Base-by-base conservation (phyloP, 1,140 invertebrate genomes). In the Camponotus pennsylvanicus region DNA sequence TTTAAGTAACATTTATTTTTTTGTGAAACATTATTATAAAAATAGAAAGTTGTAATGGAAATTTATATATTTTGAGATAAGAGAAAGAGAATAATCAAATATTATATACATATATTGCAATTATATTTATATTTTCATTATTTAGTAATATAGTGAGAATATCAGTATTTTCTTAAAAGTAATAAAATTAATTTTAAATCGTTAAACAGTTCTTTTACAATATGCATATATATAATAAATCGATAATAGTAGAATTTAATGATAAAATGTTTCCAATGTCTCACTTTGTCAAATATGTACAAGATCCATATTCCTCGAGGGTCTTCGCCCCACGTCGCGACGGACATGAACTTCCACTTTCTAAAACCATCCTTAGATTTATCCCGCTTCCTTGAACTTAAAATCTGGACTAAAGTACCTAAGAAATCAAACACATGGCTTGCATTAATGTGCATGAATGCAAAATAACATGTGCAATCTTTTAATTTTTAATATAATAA, bases 301-400 rank as follows among this genome's bases (percentile, higher is more conserved):
- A 98, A 92, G 1, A 90, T 96, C 98, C 98, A 99, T 27, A 95
- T 93, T 2, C 98, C 98, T 21, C 92, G 91, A 4, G 98, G 97
- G 90, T 97, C 95, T 95, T 99, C 99, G 11, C 98, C 98, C 98
- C 98, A 99, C 7, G 97, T 98, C 66, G 98, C 98, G 0, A 99
- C 97, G 0, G 98, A 98, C 96, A 98, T 98, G 93, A 99, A 98
- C 59, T 97, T 97, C 98, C 98, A 99, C 85, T 97, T 96, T 4
- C 95, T 93, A 92, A 99, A 98, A 15, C 98, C 98, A 9, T 96
- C 95, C 0, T 93, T 90, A 9, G 97, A 97, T 55, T 95, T 93
- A 93, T 99, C 99, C 59, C 96, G 93, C 45, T 96, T 96, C 88
- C 98, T 95, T 9, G 96, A 94, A 85, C 96, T 97, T 67, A 99